A percentile compares a stretch with the other conserved stretches of the same genome.
These are phyloP conservation scores for Anoura caudifer DNA, from an alignment of 2,113 vertebrate genomes.

Conservation along the genomic window DNA sequence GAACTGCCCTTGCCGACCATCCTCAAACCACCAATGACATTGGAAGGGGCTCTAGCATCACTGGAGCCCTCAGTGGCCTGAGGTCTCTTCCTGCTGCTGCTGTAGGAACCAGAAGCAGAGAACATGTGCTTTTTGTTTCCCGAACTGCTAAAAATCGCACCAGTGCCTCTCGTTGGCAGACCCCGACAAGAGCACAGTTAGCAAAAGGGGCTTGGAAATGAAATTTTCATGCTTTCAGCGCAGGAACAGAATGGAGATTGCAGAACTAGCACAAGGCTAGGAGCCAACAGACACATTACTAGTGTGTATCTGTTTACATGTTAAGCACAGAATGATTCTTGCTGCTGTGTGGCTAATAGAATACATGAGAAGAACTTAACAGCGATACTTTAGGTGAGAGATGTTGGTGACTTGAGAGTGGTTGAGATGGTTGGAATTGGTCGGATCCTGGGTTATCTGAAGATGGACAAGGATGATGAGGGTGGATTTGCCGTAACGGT, in stretches of 20 bases:
- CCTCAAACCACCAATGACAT: neutral
- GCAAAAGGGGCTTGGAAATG: neutral
- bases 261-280: neutral
- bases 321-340: neutral
- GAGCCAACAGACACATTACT: neutral
- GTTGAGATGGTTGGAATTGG: neutral
- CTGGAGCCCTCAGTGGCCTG: neutral
- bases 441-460: neutral
- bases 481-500: neutral
- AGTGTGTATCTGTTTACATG: neutral
- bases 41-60: neutral
- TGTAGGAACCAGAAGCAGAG: neutral
- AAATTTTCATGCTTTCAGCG: neutral
- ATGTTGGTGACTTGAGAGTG: neutral
- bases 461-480: neutral
- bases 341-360: neutral
- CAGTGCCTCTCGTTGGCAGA: neutral
- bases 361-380: neutral
- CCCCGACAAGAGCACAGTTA: neutral
- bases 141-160: neutral
- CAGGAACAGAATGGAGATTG: neutral
- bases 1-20: neutral
- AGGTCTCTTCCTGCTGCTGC: neutral
- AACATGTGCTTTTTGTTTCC: neutral
- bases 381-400: neutral